A percentile compares a stretch with the other conserved stretches of the same genome.
phyloP scores from a whole-genome alignment of 2,888 invertebrate species.

The Ormyrus labotus region DNA sequence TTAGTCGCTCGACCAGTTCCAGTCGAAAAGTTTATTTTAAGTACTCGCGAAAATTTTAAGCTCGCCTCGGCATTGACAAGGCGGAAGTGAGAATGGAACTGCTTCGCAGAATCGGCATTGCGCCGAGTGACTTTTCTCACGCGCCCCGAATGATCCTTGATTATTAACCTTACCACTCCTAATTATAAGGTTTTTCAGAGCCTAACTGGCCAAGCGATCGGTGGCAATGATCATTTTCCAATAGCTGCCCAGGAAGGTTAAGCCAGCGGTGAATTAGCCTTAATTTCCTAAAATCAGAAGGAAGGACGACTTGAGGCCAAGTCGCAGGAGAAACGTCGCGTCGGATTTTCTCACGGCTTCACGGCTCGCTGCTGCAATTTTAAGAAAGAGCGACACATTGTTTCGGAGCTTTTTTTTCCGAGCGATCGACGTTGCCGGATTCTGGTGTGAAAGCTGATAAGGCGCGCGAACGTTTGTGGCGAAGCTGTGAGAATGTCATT shows the following conservation, averaged over 20 bases:
- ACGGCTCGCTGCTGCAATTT: neutral
- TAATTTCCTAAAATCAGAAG: constrained; percentile 52
- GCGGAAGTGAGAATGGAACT: too few species aligned
- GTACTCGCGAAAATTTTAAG: too few species aligned
- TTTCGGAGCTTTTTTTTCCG: constrained; percentile 18
- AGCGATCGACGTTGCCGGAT: too few species aligned
- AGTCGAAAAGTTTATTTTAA: too few species aligned
- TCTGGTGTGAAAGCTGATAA: too few species aligned
- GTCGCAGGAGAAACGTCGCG: neutral
- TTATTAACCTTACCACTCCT: constrained; percentile 18
- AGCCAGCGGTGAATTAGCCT: constrained; percentile 48
- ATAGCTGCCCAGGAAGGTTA: constrained; percentile 20
- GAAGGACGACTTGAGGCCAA: constrained; percentile 35
- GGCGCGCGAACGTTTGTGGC: too few species aligned
- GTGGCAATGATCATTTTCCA: constrained; percentile 30
- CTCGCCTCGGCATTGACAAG: too few species aligned
- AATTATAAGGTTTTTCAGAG: constrained; percentile 12
- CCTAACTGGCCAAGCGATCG: neutral
- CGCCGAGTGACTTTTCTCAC: constrained; percentile 15
- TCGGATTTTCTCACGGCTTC: neutral
- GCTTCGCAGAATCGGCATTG: constrained; percentile 11
- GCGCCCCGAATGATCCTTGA: constrained; percentile 7
- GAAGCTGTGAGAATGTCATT: too few species aligned
- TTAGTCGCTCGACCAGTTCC: too few species aligned
- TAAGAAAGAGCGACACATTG: constrained; percentile 23